Evolutionary conservation across 37 sponge, comb jelly and placozoan genomes (phyloP).

Genomic region (Ianthella basta): DNA sequence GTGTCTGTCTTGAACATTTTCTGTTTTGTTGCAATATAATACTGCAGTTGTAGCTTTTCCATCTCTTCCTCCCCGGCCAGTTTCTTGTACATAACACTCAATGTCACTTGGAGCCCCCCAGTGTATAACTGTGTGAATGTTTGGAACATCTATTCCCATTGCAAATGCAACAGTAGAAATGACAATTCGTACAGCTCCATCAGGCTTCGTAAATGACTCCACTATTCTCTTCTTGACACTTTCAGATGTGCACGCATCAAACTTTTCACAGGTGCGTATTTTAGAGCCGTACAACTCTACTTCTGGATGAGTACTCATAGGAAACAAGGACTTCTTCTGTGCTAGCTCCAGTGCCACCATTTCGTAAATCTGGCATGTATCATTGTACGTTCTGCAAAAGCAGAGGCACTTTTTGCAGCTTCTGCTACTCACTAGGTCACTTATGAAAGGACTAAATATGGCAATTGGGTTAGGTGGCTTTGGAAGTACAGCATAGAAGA

Average conservation of each 20-base stretch:
- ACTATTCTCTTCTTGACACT: slow-evolving; percentile 36
- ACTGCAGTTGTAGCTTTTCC: slow-evolving; percentile 30
- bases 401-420: neutral
- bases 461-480: too few species aligned
- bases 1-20: neutral
- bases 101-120: slow-evolving; percentile 55
- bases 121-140: slow-evolving; percentile 43
- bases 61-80: slow-evolving; percentile 60
- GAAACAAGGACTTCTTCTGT: neutral
- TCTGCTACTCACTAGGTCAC: neutral
- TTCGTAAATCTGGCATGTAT: neutral
- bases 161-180: slow-evolving; percentile 64
- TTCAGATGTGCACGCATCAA: slow-evolving; percentile 23
- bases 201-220: slow-evolving; percentile 27
- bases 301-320: neutral
- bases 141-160: slow-evolving; percentile 60
- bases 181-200: slow-evolving; percentile 31
- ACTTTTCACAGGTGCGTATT: slow-evolving; percentile 38
- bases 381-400: slow-evolving; percentile 33
- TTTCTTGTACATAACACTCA: slow-evolving; percentile 56
- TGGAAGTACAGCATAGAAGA: too few species aligned
- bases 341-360: neutral
- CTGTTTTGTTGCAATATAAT: slow-evolving; percentile 1
- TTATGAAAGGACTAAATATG: too few species aligned
- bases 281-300: neutral